phyloP scores from a whole-genome alignment of 2,888 invertebrate genomes.

The Amblyteles armatorius region DNA sequence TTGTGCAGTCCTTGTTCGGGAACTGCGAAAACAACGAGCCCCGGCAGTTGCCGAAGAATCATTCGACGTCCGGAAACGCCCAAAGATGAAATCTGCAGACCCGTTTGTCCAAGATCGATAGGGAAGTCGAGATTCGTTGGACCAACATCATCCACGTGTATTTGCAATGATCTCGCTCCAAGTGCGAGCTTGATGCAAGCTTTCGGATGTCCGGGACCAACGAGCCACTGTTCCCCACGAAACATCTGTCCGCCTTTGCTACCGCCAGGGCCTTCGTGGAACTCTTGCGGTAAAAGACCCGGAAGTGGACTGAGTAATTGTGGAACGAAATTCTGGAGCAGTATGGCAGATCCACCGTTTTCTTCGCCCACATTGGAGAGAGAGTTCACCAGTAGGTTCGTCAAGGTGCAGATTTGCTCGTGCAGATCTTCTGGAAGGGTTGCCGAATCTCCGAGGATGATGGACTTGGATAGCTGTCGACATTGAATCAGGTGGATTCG shows the following conservation, averaged over 20 bases:
- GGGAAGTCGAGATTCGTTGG: slow-evolving; percentile 24
- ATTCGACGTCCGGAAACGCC: background rate
- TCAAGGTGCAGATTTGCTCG: slow-evolving; percentile 68
- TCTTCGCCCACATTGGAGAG: slow-evolving; percentile 69
- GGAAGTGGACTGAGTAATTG: background rate
- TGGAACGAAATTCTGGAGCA: background rate
- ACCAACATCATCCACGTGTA: background rate
- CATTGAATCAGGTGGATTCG: background rate
- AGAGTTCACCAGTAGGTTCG: slow-evolving; percentile 75
- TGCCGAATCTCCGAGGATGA: background rate
- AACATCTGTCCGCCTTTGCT: background rate
- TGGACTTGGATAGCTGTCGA: slow-evolving; percentile 19
- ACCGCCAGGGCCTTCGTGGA: background rate
- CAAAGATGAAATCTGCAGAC: background rate
- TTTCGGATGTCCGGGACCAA: background rate
- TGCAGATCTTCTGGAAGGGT: slow-evolving; percentile 4
- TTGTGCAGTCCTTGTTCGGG: slow-evolving; percentile 26
- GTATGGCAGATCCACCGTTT: slow-evolving; percentile 69
- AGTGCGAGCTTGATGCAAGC: slow-evolving; percentile 31
- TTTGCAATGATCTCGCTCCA: slow-evolving; percentile 28
- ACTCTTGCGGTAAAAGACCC: background rate
- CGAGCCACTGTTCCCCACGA: slow-evolving; percentile 6
- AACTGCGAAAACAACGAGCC: slow-evolving; percentile 13
- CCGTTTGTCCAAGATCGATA: background rate
- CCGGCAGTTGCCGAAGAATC: background rate